These are phyloP conservation scores for Ernsta delagoae DNA, from an alignment of 2,888 invertebrate genomes.

Conservation along the genomic window DNA sequence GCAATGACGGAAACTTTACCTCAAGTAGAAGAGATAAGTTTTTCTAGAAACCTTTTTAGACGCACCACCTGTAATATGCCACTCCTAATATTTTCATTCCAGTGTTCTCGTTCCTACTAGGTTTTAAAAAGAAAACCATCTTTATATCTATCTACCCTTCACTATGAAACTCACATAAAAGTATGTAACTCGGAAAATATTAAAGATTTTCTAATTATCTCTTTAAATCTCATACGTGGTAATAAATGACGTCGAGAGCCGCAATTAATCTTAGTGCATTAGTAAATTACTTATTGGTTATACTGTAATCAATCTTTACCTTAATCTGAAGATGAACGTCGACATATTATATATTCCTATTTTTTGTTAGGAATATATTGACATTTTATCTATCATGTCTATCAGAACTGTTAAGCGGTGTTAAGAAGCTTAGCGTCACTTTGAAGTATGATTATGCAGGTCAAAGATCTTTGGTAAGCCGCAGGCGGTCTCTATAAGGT, in stretches of 20 bases:
- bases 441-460: conserved; percentile 24
- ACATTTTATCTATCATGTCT: conserved; percentile 18
- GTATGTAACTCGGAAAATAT: too few relatives aligned
- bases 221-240: background rate
- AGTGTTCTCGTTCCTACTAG: too few relatives aligned
- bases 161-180: too few relatives aligned
- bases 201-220: background rate
- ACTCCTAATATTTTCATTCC: too few relatives aligned
- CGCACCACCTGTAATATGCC: too few relatives aligned
- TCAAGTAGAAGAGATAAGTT: too few relatives aligned
- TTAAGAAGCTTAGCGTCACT: conserved; percentile 28
- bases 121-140: too few relatives aligned
- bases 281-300: conserved; percentile 9
- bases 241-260: background rate
- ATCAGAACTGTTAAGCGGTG: conserved; percentile 13
- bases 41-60: too few relatives aligned
- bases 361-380: conserved; percentile 13
- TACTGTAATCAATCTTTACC: conserved; percentile 5
- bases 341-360: background rate
- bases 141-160: too few relatives aligned
- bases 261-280: conserved; percentile 6
- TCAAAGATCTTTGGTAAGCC: conserved; percentile 10
- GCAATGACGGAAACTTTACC: too few relatives aligned
- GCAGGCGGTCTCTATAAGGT: conserved; percentile 28
- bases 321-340: background rate